A percentile compares a stretch with the other conserved stretches of the same genome.
These are phyloP conservation scores for Caradrina clavipalpis DNA, from an alignment of 2,888 invertebrate species.

Conservation along the genomic window DNA sequence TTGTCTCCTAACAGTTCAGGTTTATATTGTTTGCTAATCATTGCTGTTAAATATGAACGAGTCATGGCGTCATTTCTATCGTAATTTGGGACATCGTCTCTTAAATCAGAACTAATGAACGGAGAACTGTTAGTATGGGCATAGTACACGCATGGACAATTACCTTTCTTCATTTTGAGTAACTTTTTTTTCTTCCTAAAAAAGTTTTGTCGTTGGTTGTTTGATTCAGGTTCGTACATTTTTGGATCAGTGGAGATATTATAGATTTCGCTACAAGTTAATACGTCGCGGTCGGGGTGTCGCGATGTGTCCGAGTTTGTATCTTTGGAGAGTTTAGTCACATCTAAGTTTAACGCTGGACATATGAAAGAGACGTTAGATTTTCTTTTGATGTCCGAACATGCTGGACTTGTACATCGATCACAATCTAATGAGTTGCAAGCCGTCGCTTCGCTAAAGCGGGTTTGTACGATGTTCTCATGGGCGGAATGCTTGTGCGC, in stretches of 20 bases:
- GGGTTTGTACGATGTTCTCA: constrained; percentile 15
- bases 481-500: neutral
- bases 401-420: constrained; percentile 18
- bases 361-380: constrained; percentile 52
- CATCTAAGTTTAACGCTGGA: neutral
- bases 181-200: constrained; percentile 67
- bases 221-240: constrained; percentile 32
- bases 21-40: constrained; percentile 77
- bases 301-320: neutral
- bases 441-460: constrained; percentile 22
- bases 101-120: constrained; percentile 53
- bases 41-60: constrained; percentile 69
- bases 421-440: constrained; percentile 39
- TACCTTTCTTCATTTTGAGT: constrained; percentile 61
- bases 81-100: constrained; percentile 14
- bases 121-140: constrained; percentile 69
- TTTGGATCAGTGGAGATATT: constrained; percentile 1
- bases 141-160: constrained; percentile 75
- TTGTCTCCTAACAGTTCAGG: constrained; percentile 67
- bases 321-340: neutral
- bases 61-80: constrained; percentile 31
- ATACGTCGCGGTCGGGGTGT: neutral
- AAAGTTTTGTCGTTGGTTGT: constrained; percentile 46
- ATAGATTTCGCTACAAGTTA: neutral
- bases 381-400: constrained; percentile 25